These are phyloP conservation scores for Oxyscelio sp. DNA, from an alignment of 2,888 invertebrate species.

Conservation along the genomic window DNA sequence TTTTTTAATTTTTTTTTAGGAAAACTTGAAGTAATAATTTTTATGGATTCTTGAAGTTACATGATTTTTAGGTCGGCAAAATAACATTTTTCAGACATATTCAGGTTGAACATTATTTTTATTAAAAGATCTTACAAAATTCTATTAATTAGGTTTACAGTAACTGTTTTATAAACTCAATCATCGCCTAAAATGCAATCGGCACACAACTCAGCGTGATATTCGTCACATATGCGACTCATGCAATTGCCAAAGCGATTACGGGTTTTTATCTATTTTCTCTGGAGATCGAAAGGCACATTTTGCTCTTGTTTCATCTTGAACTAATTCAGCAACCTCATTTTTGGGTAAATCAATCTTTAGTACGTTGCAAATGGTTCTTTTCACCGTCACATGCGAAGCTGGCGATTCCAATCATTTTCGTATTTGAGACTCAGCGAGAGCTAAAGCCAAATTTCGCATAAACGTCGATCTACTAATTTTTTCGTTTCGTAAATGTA, in stretches of 20 bases:
- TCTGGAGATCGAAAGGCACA: neutral
- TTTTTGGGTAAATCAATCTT: neutral
- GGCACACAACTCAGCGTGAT: neutral
- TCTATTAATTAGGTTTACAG: neutral
- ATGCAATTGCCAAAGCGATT: neutral
- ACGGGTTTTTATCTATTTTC: neutral
- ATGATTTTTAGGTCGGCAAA: slow-evolving; percentile 18
- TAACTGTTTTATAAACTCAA: slow-evolving; percentile 12
- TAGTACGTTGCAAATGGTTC: neutral
- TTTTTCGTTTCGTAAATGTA: slow-evolving; percentile 3
- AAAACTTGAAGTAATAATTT: slow-evolving; percentile 24
- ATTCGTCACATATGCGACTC: neutral
- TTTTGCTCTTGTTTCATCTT: neutral
- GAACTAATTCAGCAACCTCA: neutral
- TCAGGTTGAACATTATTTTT: slow-evolving; percentile 4
- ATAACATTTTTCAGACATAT: slow-evolving; percentile 26
- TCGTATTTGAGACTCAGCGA: neutral
- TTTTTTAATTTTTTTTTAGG: slow-evolving; percentile 11
- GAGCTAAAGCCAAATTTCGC: neutral
- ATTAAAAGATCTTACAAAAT: slow-evolving; percentile 20
- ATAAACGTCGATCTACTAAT: neutral
- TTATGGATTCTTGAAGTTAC: slow-evolving; percentile 18
- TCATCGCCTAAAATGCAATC: neutral
- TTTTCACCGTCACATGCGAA: neutral
- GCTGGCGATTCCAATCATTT: neutral